phyloP scores from a whole-genome alignment of 2,797 vertebrate species.

The Allobates femoralis region DNA sequence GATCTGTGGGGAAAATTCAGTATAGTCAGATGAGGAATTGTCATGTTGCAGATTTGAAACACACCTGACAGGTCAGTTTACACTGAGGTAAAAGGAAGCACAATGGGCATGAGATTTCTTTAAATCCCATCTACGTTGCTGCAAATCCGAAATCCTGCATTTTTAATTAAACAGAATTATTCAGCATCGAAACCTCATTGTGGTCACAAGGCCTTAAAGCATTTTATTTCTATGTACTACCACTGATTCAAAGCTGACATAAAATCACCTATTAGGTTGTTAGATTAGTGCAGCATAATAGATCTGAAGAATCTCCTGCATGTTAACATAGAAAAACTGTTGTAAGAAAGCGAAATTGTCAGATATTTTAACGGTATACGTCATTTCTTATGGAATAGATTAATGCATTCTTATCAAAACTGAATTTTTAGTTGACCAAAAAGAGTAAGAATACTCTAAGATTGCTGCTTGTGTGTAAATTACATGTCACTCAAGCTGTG shows the following conservation, averaged over 20 bases:
- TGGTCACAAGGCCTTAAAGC: no score
- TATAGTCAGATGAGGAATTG: no score
- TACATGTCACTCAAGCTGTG: conserved; percentile 56
- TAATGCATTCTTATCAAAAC: conserved; percentile 20
- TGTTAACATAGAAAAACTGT: background rate
- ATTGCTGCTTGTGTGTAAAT: conserved; percentile 57
- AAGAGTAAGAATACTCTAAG: conserved; percentile 37
- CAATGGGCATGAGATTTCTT: no score
- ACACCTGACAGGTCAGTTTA: no score
- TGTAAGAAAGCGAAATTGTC: background rate
- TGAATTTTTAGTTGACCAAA: conserved; percentile 37
- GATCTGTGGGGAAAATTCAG: no score
- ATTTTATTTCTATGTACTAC: background rate
- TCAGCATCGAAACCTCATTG: no score
- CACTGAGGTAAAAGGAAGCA: no score
- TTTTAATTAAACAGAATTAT: no score
- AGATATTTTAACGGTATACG: conserved; percentile 12
- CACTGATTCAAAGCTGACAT: background rate
- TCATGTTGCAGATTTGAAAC: no score
- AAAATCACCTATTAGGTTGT: background rate
- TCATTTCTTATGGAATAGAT: background rate
- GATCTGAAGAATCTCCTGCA: background rate
- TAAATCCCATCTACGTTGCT: no score
- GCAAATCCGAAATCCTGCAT: no score
- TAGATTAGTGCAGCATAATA: background rate